These are phyloP conservation scores for Paramormyrops hopkinsi DNA, from an alignment of 2,797 vertebrate genomes.

Conservation along the genomic window DNA sequence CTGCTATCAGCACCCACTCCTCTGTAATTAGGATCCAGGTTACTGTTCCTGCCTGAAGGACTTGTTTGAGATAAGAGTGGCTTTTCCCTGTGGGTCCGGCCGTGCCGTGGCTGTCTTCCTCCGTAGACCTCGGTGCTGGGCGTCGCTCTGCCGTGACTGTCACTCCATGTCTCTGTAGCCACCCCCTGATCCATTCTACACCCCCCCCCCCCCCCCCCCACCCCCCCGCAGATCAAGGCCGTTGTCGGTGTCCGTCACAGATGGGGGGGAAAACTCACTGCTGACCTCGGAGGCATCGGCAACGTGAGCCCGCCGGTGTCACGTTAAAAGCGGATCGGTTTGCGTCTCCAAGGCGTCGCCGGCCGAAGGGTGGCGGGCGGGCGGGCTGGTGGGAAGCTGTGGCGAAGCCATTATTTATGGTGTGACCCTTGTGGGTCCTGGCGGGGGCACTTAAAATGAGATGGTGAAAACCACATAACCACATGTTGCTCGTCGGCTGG, in stretches of 20 bases:
- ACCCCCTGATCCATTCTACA: background rate
- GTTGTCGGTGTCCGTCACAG: background rate
- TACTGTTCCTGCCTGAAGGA: background rate
- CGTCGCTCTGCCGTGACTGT: background rate
- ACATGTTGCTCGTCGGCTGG: background rate
- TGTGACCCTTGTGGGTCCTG: background rate
- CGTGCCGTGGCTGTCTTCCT: background rate
- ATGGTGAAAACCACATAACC: background rate
- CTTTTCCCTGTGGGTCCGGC: background rate
- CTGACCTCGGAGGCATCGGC: background rate
- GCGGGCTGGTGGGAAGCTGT: background rate
- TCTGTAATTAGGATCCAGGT: slow-evolving; percentile 58
- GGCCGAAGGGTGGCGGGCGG: background rate
- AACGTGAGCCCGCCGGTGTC: background rate
- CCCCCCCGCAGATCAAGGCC: background rate
- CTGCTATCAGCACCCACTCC: slow-evolving; percentile 55
- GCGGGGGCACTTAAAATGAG: background rate
- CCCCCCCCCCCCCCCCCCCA: background rate
- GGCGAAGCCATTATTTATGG: background rate
- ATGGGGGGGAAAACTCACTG: background rate
- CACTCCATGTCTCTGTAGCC: background rate
- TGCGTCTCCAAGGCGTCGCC: background rate
- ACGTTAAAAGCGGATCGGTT: background rate
- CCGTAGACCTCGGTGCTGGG: background rate
- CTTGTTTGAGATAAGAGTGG: background rate